Conservation (phyloP, 2,113 vertebrate species). For the Mus spicilegus region DNA sequence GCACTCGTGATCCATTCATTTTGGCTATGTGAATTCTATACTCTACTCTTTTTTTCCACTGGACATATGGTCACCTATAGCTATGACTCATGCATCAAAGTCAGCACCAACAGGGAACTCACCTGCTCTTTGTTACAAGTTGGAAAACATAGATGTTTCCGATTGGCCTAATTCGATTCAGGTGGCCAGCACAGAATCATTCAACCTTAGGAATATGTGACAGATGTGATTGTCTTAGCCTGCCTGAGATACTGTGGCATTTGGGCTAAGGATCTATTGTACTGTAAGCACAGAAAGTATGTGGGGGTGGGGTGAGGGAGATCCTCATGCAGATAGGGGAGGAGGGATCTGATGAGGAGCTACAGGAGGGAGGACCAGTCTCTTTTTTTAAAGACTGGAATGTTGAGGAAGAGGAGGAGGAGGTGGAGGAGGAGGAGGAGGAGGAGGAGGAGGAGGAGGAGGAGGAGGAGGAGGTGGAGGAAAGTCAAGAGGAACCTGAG, state of each 20-base stretch:
- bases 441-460: too few relatives aligned
- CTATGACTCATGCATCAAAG: background rate
- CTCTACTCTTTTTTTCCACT: background rate
- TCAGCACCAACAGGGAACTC: background rate
- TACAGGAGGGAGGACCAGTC: too few relatives aligned
- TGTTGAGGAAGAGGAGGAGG: too few relatives aligned
- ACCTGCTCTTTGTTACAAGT: background rate
- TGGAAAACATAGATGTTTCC: constrained; percentile 3
- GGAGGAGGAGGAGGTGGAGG: too few relatives aligned
- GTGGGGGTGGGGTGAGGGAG: too few relatives aligned
- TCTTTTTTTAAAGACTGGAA: too few relatives aligned
- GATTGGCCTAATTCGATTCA: constrained; percentile 11
- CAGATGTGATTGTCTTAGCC: background rate
- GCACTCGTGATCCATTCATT: background rate
- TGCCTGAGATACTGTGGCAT: background rate
- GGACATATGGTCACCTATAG: background rate
- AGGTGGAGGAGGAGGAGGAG: too few relatives aligned
- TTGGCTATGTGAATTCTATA: background rate
- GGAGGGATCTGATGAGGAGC: too few relatives aligned
- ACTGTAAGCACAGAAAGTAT: background rate
- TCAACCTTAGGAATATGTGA: background rate
- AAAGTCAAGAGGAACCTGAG: background rate
- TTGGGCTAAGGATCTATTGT: background rate
- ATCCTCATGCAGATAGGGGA: too few relatives aligned
- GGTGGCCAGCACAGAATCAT: background rate